These are phyloP conservation scores for Sebastes minor DNA, from an alignment of 2,797 vertebrate species.

Conservation along the genomic window DNA sequence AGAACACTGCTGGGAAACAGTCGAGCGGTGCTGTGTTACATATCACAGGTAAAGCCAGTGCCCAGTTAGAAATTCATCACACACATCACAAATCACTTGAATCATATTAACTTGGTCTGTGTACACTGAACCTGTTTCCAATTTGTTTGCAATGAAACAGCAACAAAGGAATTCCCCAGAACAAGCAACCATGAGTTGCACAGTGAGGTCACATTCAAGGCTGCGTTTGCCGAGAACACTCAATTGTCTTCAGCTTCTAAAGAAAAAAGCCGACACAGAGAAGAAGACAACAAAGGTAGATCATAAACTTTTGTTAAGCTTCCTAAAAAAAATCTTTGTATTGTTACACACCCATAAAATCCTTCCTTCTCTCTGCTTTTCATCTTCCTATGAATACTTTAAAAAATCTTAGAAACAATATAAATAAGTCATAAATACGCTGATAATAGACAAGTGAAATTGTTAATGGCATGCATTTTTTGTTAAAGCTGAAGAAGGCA, in stretches of 20 bases:
- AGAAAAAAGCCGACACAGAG: not conserved
- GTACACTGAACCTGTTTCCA: conserved; percentile 1
- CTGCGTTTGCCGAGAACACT: not conserved
- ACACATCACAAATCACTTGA: not conserved
- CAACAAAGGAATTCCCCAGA: conserved; percentile 44
- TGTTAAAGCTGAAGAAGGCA: too few relatives aligned
- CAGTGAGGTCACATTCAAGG: conserved; percentile 6
- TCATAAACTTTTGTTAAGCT: not conserved
- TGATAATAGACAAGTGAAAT: not conserved
- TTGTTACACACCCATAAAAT: not conserved
- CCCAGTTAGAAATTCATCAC: not conserved
- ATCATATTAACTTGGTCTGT: not conserved
- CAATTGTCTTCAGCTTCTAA: not conserved
- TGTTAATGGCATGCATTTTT: too few relatives aligned
- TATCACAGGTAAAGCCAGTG: conserved; percentile 40
- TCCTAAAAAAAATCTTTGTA: not conserved
- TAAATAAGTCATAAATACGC: not conserved
- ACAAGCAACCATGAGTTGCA: not conserved
- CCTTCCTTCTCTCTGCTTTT: not conserved
- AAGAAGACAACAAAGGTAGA: conserved; percentile 44
- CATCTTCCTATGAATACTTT: not conserved
- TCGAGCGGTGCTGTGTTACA: conserved; percentile 27
- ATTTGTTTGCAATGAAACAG: conserved; percentile 13
- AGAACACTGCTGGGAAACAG: conserved; percentile 49
- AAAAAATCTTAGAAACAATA: not conserved